Conservation (phyloP, 2,797 vertebrate species). For the Arrhamphus sclerolepis region DNA sequence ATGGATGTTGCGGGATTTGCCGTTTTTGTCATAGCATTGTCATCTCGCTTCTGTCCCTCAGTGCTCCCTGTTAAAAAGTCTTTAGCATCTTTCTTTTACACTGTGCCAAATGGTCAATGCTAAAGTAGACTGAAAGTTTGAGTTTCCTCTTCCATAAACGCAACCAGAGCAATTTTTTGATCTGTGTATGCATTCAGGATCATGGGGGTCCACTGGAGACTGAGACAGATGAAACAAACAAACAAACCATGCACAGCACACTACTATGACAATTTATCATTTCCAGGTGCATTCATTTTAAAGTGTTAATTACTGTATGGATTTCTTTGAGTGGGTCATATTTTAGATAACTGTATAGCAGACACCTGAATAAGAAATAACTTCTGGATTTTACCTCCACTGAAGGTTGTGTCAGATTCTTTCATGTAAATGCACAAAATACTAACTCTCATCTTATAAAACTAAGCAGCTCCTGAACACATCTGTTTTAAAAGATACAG, state of each 20-base stretch:
- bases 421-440: constrained; percentile 8
- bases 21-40: too few species aligned
- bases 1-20: too few species aligned
- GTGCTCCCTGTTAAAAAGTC: not conserved
- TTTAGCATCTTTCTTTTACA: not conserved
- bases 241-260: too few species aligned
- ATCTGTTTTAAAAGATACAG: constrained; percentile 23
- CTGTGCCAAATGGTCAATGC: too few species aligned
- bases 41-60: not conserved
- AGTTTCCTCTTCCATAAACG: too few species aligned
- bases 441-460: constrained; percentile 18
- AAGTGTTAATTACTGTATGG: constrained; percentile 38
- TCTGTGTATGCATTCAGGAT: too few species aligned
- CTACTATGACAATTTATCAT: too few species aligned
- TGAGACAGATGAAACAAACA: too few species aligned
- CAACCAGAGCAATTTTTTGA: too few species aligned
- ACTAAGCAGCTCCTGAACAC: not conserved
- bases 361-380: constrained; percentile 31
- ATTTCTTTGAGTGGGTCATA: constrained; percentile 32
- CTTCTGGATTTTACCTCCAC: constrained; percentile 33
- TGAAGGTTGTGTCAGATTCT: constrained; percentile 40
- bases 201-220: too few species aligned
- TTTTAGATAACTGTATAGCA: constrained; percentile 36
- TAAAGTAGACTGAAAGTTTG: too few species aligned
- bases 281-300: constrained; percentile 19